These are phyloP conservation scores for Pardalotus punctatus DNA, from an alignment of 2,113 vertebrate species.

Conservation along the genomic window DNA sequence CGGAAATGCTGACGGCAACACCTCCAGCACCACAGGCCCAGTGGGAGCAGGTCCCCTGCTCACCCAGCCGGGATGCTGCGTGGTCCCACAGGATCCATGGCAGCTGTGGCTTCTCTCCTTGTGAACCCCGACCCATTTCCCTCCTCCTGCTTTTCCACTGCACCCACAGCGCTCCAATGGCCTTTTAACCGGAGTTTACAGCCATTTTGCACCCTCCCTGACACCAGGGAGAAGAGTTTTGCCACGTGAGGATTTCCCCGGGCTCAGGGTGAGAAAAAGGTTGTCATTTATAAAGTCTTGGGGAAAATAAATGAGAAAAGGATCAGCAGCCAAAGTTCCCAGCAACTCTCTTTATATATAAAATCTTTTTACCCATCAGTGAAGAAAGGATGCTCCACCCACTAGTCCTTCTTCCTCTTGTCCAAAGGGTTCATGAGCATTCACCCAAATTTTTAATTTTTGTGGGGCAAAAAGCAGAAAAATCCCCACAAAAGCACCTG, in stretches of 20 bases:
- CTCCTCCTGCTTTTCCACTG: rapidly evolving
- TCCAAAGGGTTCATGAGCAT: rapidly evolving
- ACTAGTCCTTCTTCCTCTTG: background rate
- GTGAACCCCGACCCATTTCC: rapidly evolving
- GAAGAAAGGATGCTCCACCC: rapidly evolving
- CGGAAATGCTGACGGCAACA: rapidly evolving
- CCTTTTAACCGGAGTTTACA: background rate
- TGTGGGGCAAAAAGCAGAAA: background rate
- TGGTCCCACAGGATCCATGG: rapidly evolving
- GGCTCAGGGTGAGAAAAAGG: rapidly evolving
- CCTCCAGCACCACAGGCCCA: background rate
- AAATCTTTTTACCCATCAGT: rapidly evolving
- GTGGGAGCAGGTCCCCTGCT: background rate
- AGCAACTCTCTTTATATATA: background rate
- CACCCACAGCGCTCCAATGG: rapidly evolving
- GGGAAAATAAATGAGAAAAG: background rate
- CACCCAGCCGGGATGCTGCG: rapidly evolving
- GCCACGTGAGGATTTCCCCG: rapidly evolving
- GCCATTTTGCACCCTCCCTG: rapidly evolving
- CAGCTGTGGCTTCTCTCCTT: rapidly evolving
- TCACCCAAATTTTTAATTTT: background rate
- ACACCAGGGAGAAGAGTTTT: rapidly evolving
- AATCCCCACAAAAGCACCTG: background rate
- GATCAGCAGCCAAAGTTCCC: background rate
- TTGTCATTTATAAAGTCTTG: background rate